A percentile compares a stretch with the other conserved stretches of the same genome.
Conservation (phyloP, 1,140 invertebrate species). For the Lordiphosa collinella region DNA sequence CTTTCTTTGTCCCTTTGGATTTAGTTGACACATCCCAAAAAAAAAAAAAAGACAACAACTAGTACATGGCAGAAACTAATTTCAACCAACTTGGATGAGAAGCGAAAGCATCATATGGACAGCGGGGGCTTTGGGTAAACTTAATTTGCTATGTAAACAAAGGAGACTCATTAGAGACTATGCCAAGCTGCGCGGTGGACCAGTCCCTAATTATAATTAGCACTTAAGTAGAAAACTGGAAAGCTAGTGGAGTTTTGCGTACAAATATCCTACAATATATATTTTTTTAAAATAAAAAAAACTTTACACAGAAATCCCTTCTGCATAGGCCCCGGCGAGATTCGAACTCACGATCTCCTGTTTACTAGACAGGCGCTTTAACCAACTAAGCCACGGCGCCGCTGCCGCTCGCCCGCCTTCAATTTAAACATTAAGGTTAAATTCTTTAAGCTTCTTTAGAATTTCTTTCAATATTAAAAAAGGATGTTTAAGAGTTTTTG, state of each 20-base stretch:
- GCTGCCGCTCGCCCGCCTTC: neutral
- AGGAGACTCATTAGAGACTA: constrained; percentile 2
- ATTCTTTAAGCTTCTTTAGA: too few species aligned
- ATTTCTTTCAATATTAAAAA: too few species aligned
- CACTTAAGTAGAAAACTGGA: neutral
- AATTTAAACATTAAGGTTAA: neutral
- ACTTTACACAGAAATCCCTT: neutral
- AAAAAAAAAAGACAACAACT: constrained; percentile 20
- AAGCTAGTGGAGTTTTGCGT: neutral
- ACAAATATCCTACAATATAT: neutral
- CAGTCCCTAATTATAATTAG: neutral
- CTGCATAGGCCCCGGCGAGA: constrained; percentile 81
- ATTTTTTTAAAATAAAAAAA: neutral
- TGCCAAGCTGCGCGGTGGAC: neutral
- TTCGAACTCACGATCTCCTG: constrained; percentile 84
- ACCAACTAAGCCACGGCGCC: constrained; percentile 84
- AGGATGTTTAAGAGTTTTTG: too few species aligned
- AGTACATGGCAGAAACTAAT: neutral
- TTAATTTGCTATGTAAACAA: constrained; percentile 6
- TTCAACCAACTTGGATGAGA: too few species aligned
- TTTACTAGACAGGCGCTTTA: constrained; percentile 84
- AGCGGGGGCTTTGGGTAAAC: neutral
- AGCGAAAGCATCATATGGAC: constrained; percentile 1
- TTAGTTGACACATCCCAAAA: constrained; percentile 21
- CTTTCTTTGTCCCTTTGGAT: constrained; percentile 45